Conservation (phyloP, 2,888 invertebrate species). For the Chromoteleia sp. region DNA sequence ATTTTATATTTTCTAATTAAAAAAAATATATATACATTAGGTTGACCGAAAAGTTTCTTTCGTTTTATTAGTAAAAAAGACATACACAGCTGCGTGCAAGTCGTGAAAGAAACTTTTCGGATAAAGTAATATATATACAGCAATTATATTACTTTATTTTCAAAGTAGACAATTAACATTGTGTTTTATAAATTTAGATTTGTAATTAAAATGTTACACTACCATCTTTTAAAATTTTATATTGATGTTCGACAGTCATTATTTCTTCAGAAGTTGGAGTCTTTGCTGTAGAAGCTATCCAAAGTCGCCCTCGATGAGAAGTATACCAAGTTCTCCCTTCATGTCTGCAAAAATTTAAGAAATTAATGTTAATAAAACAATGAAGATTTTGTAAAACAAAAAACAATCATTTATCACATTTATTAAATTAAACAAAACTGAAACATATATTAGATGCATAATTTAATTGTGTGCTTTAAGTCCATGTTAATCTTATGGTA, state of each 20-base stretch:
- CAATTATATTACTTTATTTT: not conserved
- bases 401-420: no score
- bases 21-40: not conserved
- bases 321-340: constrained; percentile 98
- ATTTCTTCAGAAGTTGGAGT: constrained; percentile 90
- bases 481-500: no score
- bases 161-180: no score
- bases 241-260: constrained; percentile 89
- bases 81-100: no score
- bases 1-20: constrained; percentile 86
- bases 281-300: constrained; percentile 96
- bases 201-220: constrained; percentile 44
- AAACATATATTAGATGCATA: no score
- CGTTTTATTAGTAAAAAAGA: not conserved
- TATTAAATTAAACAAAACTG: no score
- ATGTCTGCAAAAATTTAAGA: constrained; percentile 87
- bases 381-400: no score
- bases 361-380: not conserved
- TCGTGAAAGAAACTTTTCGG: no score
- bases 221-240: constrained; percentile 89
- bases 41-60: not conserved
- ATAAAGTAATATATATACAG: no score
- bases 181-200: not conserved
- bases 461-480: no score
- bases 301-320: constrained; percentile 95